These are phyloP conservation scores for Cinclus cinclus DNA, from an alignment of 2,113 vertebrate genomes.

Conservation along the genomic window DNA sequence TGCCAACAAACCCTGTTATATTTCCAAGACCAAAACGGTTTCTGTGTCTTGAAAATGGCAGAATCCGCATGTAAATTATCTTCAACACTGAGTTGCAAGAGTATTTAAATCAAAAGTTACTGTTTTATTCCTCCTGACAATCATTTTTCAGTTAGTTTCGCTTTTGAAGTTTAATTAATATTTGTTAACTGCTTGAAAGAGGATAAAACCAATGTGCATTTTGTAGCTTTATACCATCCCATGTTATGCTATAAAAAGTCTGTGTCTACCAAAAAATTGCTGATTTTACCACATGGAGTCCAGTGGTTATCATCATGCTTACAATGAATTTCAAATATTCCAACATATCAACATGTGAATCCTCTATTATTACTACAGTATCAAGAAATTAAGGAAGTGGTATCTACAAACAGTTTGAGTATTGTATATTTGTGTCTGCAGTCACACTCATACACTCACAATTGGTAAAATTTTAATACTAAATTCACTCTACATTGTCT, in stretches of 20 bases:
- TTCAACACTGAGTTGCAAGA: neutral
- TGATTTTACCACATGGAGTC: neutral
- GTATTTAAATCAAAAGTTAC: slow-evolving; percentile 36
- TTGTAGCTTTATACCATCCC: neutral
- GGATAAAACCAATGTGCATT: slow-evolving; percentile 7
- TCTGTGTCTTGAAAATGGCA: slow-evolving; percentile 25
- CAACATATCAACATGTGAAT: neutral
- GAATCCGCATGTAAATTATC: neutral
- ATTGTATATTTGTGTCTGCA: neutral
- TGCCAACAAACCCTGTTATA: neutral
- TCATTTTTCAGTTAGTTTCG: neutral
- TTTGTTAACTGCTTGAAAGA: slow-evolving; percentile 20
- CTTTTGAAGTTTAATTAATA: slow-evolving; percentile 19
- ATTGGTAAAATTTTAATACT: neutral
- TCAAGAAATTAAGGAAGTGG: neutral
- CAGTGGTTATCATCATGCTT: neutral
- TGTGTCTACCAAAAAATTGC: neutral
- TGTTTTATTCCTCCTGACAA: slow-evolving; percentile 11
- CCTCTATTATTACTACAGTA: neutral
- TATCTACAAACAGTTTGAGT: neutral
- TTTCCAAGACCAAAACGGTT: neutral
- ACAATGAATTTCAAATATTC: neutral
- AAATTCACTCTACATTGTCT: neutral
- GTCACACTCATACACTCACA: neutral
- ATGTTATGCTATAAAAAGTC: neutral